phyloP scores from a whole-genome alignment of 2,888 invertebrate genomes.

The Andrena camellia region DNA sequence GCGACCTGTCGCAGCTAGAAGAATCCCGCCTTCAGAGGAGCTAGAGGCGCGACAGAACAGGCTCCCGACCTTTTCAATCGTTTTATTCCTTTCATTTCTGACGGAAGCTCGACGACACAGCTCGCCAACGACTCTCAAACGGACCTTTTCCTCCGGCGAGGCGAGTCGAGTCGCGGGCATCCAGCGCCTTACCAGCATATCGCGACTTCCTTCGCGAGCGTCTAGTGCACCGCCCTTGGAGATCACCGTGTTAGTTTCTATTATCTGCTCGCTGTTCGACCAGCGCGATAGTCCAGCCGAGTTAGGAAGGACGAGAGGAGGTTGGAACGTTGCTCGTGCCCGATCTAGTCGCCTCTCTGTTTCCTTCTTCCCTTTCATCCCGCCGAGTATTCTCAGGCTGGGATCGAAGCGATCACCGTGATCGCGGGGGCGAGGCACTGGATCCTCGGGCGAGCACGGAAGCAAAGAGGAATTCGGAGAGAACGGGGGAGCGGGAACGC shows the following conservation, averaged over 20 bases:
- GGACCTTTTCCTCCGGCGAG: background rate
- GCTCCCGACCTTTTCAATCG: too few relatives aligned
- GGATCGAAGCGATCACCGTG: slow-evolving; percentile 2
- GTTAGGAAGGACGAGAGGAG: too few relatives aligned
- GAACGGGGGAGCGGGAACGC: background rate
- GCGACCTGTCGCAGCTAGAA: too few relatives aligned
- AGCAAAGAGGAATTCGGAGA: slow-evolving; percentile 7
- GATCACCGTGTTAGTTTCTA: background rate
- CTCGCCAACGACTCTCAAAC: too few relatives aligned
- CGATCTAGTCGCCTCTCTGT: too few relatives aligned
- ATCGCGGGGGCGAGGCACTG: slow-evolving; percentile 33
- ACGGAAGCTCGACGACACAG: too few relatives aligned
- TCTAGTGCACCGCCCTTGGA: slow-evolving; percentile 12
- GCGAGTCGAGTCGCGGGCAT: slow-evolving; percentile 14
- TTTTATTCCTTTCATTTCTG: too few relatives aligned
- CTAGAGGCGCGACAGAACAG: too few relatives aligned
- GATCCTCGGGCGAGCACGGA: slow-evolving; percentile 30
- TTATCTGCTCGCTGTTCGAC: background rate
- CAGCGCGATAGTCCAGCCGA: too few relatives aligned
- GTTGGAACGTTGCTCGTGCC: too few relatives aligned
- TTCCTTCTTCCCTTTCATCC: background rate
- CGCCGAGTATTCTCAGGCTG: slow-evolving; percentile 9
- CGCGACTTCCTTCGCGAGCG: background rate
- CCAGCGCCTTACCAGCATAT: slow-evolving; percentile 13
- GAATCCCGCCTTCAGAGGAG: too few relatives aligned